phyloP scores from a whole-genome alignment of 2,797 vertebrate species.

The Eurystomus glaucurus region DNA sequence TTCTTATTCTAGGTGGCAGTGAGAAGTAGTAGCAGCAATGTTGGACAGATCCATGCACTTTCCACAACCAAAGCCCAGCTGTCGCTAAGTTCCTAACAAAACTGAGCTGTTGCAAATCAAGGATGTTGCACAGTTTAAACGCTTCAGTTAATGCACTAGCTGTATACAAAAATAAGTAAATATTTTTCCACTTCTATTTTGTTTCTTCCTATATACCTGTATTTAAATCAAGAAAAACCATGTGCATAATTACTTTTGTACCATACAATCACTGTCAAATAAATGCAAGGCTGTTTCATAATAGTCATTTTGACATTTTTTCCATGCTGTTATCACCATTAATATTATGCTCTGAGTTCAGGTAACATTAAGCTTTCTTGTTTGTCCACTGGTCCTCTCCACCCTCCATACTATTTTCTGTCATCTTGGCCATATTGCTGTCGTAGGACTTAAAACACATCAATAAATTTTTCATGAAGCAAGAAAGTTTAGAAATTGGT shows the following conservation, averaged over 20 bases:
- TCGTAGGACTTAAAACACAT: neutral
- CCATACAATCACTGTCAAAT: neutral
- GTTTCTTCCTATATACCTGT: neutral
- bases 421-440: neutral
- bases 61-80: constrained; percentile 5
- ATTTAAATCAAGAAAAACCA: neutral
- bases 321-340: neutral
- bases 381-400: neutral
- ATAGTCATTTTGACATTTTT: neutral
- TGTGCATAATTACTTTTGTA: neutral
- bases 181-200: neutral
- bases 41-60: neutral
- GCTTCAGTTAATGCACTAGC: neutral
- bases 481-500: constrained; percentile 23
- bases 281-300: neutral
- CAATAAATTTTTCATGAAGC: neutral
- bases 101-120: neutral
- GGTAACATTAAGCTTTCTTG: neutral
- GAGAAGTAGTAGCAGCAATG: neutral
- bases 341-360: neutral
- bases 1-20: neutral
- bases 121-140: neutral
- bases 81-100: neutral
- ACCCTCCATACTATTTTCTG: neutral
- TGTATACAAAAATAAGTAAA: neutral